These are phyloP conservation scores for Erythrolamprus reginae DNA, from an alignment of 2,113 vertebrate genomes.

Conservation along the genomic window DNA sequence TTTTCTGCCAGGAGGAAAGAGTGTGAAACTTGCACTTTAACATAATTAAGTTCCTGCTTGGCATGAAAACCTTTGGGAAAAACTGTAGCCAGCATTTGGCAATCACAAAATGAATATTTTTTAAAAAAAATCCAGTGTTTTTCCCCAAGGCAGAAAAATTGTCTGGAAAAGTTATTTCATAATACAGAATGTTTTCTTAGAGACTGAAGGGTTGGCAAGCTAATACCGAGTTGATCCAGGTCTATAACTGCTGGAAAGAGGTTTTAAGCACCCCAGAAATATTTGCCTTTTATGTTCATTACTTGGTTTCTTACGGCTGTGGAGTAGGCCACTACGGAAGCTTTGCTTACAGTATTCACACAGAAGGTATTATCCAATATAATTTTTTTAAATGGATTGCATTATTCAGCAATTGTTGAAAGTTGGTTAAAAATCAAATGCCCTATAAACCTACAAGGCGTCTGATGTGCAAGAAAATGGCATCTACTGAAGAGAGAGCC, in stretches of 20 bases:
- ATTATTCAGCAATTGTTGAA: neutral
- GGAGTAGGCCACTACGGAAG: neutral
- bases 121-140: neutral
- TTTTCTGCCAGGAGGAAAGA: neutral
- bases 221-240: neutral
- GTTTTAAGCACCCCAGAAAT: neutral
- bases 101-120: neutral
- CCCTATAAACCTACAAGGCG: neutral
- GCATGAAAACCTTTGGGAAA: neutral
- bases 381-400: neutral
- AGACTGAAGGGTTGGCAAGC: neutral
- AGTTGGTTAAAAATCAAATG: neutral
- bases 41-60: neutral
- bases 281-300: neutral
- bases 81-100: neutral
- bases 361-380: neutral
- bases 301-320: neutral
- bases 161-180: slow-evolving; percentile 1
- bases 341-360: neutral
- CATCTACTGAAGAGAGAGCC: neutral
- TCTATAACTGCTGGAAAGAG: neutral
- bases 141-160: neutral
- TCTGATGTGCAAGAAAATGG: neutral
- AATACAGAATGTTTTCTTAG: neutral
- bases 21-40: neutral